phyloP scores from a whole-genome alignment of 2,797 vertebrate species.

The Limnodromus scolopaceus region DNA sequence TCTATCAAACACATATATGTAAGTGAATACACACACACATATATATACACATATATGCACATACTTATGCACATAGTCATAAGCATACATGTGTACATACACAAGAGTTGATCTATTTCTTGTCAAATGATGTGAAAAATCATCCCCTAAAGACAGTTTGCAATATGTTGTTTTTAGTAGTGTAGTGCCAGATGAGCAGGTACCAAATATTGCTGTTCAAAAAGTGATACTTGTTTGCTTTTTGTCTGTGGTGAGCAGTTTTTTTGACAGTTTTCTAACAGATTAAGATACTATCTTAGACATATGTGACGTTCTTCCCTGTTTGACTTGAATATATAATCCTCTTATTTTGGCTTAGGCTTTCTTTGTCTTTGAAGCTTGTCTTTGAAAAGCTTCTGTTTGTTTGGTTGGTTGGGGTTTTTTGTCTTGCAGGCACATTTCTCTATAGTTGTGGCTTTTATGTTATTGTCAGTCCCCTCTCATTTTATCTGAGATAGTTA shows the following conservation, averaged over 20 bases:
- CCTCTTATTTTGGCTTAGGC: neutral
- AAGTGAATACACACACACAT: neutral
- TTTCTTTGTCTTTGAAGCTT: too few relatives aligned
- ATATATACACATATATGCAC: neutral
- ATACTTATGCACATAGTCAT: too few relatives aligned
- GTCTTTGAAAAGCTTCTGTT: neutral
- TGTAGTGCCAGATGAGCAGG: neutral
- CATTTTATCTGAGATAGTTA: neutral
- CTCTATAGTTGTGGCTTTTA: neutral
- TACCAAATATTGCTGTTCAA: neutral
- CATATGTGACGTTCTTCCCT: neutral
- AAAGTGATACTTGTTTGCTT: neutral
- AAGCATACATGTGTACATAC: neutral
- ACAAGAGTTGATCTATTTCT: neutral
- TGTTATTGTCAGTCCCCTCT: neutral
- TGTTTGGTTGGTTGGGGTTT: neutral
- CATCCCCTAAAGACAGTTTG: neutral
- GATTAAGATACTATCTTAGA: neutral
- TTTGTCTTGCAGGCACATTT: neutral
- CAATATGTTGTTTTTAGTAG: neutral
- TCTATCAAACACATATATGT: accelerated
- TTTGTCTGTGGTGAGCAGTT: neutral
- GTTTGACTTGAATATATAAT: neutral
- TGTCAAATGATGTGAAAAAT: neutral
- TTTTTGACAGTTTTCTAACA: neutral